phyloP scores from a whole-genome alignment of 2,797 vertebrate species.

The Salmo trutta region DNA sequence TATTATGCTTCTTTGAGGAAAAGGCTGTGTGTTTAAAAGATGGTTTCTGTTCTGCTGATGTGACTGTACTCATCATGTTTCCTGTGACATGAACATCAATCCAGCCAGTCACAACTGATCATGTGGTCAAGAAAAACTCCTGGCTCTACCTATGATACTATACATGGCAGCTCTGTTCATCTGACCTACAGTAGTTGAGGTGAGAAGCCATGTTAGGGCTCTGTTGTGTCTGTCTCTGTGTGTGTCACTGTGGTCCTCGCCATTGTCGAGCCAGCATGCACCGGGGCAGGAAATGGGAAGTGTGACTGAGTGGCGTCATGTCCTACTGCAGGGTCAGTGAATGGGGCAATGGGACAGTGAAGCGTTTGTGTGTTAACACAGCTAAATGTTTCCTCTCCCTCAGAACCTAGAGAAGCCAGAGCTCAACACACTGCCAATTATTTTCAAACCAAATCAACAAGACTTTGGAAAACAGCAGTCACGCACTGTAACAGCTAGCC shows the following conservation, averaged over 20 bases:
- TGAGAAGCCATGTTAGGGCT: too few species aligned
- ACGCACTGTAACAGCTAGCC: too few species aligned
- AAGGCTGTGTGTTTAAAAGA: not conserved
- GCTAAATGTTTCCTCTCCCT: constrained; percentile 23
- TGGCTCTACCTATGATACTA: too few species aligned
- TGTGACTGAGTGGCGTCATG: constrained; percentile 17
- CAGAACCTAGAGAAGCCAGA: not conserved
- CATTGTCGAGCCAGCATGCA: not conserved
- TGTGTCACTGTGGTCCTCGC: not conserved
- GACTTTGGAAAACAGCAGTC: not conserved
- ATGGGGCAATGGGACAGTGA: not conserved
- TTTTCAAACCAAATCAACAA: not conserved
- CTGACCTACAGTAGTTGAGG: too few species aligned
- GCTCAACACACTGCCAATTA: not conserved
- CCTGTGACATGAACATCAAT: not conserved
- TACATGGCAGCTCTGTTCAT: too few species aligned
- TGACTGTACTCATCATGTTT: constrained; percentile 17
- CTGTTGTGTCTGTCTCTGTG: too few species aligned
- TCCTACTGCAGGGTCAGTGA: not conserved
- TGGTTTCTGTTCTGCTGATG: constrained; percentile 9
- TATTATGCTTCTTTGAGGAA: constrained; percentile 12
- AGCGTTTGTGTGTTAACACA: constrained; percentile 24
- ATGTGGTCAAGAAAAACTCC: not conserved
- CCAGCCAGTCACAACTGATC: not conserved
- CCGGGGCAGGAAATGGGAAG: constrained; percentile 44